A percentile compares a stretch with the other conserved stretches of the same genome.
phyloP scores from a whole-genome alignment of 2,113 vertebrate genomes.

The Leptosomus discolor region DNA sequence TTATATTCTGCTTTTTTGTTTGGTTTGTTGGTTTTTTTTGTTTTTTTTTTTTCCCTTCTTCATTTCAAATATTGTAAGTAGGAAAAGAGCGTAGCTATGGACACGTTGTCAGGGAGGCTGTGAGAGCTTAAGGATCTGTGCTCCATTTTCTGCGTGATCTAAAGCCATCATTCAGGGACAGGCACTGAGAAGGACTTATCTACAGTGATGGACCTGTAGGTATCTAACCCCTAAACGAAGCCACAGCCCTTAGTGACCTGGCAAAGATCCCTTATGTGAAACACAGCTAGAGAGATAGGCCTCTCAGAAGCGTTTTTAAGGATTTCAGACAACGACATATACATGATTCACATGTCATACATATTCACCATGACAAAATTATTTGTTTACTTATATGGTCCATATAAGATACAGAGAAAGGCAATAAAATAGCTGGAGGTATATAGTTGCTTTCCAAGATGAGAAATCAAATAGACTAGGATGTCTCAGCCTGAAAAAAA shows the following conservation, averaged over 20 bases:
- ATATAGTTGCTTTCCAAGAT: background rate
- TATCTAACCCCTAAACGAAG: background rate
- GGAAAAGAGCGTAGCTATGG: background rate
- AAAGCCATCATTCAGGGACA: background rate
- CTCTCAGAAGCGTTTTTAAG: background rate
- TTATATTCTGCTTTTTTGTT: background rate
- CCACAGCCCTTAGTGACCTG: background rate
- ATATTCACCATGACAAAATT: background rate
- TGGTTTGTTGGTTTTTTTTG: background rate
- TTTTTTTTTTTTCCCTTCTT: background rate
- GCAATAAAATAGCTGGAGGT: background rate
- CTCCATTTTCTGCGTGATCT: background rate
- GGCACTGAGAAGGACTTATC: background rate
- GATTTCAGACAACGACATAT: background rate
- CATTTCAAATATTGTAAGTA: background rate
- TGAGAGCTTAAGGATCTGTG: background rate
- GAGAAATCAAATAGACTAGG: background rate
- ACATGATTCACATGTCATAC: background rate
- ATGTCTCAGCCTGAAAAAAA: background rate
- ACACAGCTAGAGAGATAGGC: background rate
- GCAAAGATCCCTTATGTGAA: background rate
- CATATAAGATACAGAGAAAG: background rate
- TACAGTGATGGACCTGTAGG: background rate
- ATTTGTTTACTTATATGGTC: background rate
- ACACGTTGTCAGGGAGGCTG: rapidly evolving